Percentiles rank a stretch among this genome's conserved stretches.
These are phyloP conservation scores for Acanthosepion lycidas DNA, from an alignment of 2,888 invertebrate species.

Conservation along the genomic window DNA sequence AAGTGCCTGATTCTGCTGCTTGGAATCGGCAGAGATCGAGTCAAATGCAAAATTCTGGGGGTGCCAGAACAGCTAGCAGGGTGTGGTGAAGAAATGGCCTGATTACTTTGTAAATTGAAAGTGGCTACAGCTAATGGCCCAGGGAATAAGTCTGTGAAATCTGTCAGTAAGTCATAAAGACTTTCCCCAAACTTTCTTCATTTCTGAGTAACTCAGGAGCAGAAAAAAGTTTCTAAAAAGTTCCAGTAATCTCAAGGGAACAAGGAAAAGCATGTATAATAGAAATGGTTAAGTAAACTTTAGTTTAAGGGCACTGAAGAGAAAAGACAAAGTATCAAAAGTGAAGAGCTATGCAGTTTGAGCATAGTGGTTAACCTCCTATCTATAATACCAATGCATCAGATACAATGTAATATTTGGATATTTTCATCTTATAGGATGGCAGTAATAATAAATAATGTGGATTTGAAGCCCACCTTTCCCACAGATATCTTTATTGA, in stretches of 20 bases:
- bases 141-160: slow-evolving; percentile 15
- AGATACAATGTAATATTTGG: too few relatives aligned
- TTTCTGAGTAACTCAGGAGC: not conserved
- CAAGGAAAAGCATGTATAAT: too few relatives aligned
- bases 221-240: not conserved
- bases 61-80: not conserved
- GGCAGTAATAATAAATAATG: too few relatives aligned
- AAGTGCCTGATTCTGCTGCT: not conserved
- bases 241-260: not conserved
- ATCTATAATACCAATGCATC: too few relatives aligned
- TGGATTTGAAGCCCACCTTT: too few relatives aligned
- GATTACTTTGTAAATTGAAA: not conserved
- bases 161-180: not conserved
- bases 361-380: too few relatives aligned
- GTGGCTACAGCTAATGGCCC: not conserved
- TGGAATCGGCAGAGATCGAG: not conserved
- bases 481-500: too few relatives aligned
- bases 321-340: not conserved
- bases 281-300: too few relatives aligned
- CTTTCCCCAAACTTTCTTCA: not conserved
- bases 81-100: not conserved
- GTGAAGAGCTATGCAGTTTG: too few relatives aligned
- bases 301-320: too few relatives aligned
- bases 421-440: too few relatives aligned
- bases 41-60: not conserved